Evolutionary conservation across 2,888 invertebrate genomes (phyloP), one percentile per base, ranked within the genome.

Genomic region (Zygogramma bicolorata): DNA sequence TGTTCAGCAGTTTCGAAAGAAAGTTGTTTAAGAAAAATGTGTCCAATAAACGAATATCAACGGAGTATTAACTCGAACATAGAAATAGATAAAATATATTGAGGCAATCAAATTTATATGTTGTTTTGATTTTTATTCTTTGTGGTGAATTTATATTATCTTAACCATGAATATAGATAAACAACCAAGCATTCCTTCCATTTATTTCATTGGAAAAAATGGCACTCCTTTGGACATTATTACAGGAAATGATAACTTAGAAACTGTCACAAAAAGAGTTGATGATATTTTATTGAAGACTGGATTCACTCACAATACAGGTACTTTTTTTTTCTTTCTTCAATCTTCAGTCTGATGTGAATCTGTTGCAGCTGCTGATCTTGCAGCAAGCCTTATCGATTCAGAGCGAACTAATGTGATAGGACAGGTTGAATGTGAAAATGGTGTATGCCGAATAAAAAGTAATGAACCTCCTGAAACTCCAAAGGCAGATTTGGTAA

Each of bases 201-300:
- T 95, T 65, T 97, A 94, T 88, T 96, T 97, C 84, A 97, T 97
- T 84, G 95, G 95, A 0, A 89, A 92, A 67, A 92, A 92, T 82
- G 97, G 97, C 0, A 89, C 91, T 0, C 95, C 97, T 0, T 82
- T 97, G 65, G 95, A 96, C 85, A 92, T 97, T 65, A 90, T 95
- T 13, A 92, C 90, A 3, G 92, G 92, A 82, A 89, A 86, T 80
- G 88, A 91, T 2, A 88, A 90, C 25, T 86, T 90, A n/a, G 85
- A 89, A 0, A 92, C 92, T 75, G 88, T 97, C 65, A 87, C 89
- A 0, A 82, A 85, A 3, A 92, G 93, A 86, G 92, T 96, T 73
- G 90, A 93, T 74, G 88, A 89, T 74, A 90, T 94, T 71, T 79
- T 92, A 49, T 84, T 86, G 57, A 90, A 90, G 81, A 89, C 90